These are phyloP conservation scores for Nymphalis c-album DNA, from an alignment of 2,888 invertebrate genomes.

Conservation along the genomic window DNA sequence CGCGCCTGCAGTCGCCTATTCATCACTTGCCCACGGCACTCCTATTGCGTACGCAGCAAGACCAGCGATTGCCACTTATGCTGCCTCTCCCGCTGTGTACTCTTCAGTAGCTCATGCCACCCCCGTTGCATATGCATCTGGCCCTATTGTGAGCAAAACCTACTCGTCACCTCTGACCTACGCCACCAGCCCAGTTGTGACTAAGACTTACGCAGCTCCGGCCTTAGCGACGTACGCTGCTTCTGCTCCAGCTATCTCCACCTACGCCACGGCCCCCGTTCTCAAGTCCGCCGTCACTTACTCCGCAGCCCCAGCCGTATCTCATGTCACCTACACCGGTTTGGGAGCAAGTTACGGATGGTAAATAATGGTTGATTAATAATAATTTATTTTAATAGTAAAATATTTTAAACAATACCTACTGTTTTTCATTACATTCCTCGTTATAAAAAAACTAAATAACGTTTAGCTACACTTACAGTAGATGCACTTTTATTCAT, in stretches of 20 bases:
- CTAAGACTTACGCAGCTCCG: slow-evolving; percentile 40
- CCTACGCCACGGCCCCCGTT: slow-evolving; percentile 57
- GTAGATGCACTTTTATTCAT: too few species aligned
- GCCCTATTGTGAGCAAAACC: slow-evolving; percentile 63
- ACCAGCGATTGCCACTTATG: slow-evolving; percentile 11
- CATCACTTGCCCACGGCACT: not conserved
- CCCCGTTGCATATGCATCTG: slow-evolving; percentile 2
- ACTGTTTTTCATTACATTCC: too few species aligned
- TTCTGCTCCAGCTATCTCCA: slow-evolving; percentile 52
- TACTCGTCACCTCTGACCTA: slow-evolving; percentile 47
- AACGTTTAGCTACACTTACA: too few species aligned
- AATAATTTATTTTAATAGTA: slow-evolving; percentile 26
- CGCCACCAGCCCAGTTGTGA: slow-evolving; percentile 38
- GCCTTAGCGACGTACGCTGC: slow-evolving; percentile 42
- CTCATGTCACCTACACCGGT: slow-evolving; percentile 84
- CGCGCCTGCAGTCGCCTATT: slow-evolving; percentile 46
- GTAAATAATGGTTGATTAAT: slow-evolving; percentile 44
- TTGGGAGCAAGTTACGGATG: slow-evolving; percentile 74
- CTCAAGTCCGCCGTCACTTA: slow-evolving; percentile 81
- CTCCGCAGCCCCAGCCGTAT: slow-evolving; percentile 80
- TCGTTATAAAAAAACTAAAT: too few species aligned
- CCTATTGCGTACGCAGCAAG: slow-evolving; percentile 5
- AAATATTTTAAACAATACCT: slow-evolving; percentile 14
- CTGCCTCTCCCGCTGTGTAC: slow-evolving; percentile 15
- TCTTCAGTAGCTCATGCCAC: slow-evolving; percentile 17